These are phyloP conservation scores for Pseudopodoces humilis DNA, from an alignment of 2,113 vertebrate genomes.

Conservation along the genomic window DNA sequence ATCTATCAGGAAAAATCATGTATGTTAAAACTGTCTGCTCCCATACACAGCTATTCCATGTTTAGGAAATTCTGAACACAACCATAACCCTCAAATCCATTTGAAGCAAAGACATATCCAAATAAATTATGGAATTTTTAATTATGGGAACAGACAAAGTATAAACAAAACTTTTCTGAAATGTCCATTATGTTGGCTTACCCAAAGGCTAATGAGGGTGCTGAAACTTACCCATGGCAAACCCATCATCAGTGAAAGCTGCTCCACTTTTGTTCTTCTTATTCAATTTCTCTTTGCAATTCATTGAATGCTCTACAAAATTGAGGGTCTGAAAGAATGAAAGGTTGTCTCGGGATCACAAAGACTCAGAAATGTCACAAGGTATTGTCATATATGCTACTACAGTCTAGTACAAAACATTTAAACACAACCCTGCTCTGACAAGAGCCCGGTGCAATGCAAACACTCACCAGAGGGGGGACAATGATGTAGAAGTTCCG, in stretches of 20 bases:
- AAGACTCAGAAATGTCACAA: not conserved
- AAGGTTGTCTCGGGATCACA: not conserved
- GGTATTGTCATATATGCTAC: too few species aligned
- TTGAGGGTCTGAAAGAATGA: conserved; percentile 85
- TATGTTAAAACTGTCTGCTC: not conserved
- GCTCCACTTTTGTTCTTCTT: conserved; percentile 98
- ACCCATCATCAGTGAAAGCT: conserved; percentile 97
- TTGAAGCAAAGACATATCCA: not conserved
- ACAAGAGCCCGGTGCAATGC: accelerated
- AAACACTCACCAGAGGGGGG: conserved; percentile 58
- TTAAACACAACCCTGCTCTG: not conserved
- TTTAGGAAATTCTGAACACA: not conserved
- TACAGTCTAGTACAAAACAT: not conserved
- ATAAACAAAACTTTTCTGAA: not conserved
- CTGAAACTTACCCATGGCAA: conserved; percentile 91
- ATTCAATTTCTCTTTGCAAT: conserved; percentile 96
- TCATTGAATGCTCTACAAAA: conserved; percentile 97
- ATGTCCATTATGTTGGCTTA: not conserved
- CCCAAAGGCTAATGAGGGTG: not conserved
- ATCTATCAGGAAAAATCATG: not conserved
- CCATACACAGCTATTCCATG: not conserved
- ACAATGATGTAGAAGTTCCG: conserved; percentile 98
- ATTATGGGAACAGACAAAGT: not conserved
- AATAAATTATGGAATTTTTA: not conserved
- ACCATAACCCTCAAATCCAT: not conserved